Evolutionary conservation across 2,888 invertebrate genomes (phyloP).

Genomic region (Orthosia gracilis): DNA sequence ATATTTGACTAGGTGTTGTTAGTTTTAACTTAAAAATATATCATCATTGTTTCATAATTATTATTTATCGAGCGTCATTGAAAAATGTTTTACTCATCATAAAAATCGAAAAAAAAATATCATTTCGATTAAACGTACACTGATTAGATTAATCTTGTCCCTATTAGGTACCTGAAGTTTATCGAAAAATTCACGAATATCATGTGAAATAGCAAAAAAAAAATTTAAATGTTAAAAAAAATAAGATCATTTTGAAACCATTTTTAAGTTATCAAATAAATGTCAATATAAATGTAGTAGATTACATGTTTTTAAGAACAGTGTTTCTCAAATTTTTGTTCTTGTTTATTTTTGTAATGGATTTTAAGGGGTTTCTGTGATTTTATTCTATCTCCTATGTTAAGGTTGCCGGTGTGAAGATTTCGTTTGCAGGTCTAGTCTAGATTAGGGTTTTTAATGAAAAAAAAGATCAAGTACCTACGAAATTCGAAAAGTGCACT

Average conservation of each 20-base stretch:
- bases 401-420: constrained; percentile 77
- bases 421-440: constrained; percentile 86
- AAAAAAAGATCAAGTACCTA: constrained; percentile 77
- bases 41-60: constrained; percentile 61
- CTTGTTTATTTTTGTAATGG: constrained; percentile 75
- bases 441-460: constrained; percentile 82
- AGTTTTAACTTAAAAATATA: constrained; percentile 61
- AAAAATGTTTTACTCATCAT: constrained; percentile 59
- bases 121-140: constrained; percentile 60
- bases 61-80: constrained; percentile 59
- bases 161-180: constrained; percentile 88
- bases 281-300: constrained; percentile 66
- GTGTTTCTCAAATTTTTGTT: constrained; percentile 89
- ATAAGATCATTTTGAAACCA: constrained; percentile 65
- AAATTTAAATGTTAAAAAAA: constrained; percentile 56
- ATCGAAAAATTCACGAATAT: constrained; percentile 75
- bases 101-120: constrained; percentile 61
- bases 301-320: constrained; percentile 79
- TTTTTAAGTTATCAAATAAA: constrained; percentile 67
- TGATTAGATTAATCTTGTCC: constrained; percentile 79
- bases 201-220: constrained; percentile 60
- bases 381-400: constrained; percentile 78
- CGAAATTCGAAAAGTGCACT: constrained; percentile 89
- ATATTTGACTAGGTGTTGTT: constrained; percentile 65
- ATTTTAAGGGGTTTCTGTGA: constrained; percentile 82